Evolutionary conservation across 2,888 invertebrate species (phyloP).

Genomic region (Heliconius charithonia): DNA sequence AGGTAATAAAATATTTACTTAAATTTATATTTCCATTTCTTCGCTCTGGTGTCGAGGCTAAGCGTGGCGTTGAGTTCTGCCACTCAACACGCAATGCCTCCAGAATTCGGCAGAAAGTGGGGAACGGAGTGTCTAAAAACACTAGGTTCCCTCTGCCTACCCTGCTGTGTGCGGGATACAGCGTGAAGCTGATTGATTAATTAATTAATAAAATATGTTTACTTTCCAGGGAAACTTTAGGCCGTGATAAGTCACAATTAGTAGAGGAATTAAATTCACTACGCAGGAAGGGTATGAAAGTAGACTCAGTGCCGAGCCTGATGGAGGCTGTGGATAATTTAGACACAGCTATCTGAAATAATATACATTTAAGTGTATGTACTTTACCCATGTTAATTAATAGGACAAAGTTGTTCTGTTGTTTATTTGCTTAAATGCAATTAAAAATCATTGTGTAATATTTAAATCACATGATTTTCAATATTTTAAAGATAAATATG

Average conservation of each 20-base stretch:
- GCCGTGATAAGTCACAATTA: constrained; percentile 85
- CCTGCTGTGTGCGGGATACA: too few relatives aligned
- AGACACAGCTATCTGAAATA: constrained; percentile 58
- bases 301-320: constrained; percentile 84
- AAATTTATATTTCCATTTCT: too few relatives aligned
- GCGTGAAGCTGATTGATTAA: too few relatives aligned
- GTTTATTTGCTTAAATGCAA: background rate
- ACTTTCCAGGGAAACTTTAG: constrained; percentile 84
- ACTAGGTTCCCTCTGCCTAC: too few relatives aligned
- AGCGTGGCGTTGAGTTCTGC: too few relatives aligned
- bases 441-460: too few relatives aligned
- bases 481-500: background rate
- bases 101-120: too few relatives aligned
- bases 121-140: too few relatives aligned
- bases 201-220: background rate
- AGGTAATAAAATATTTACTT: too few relatives aligned
- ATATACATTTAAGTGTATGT: background rate
- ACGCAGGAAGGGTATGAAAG: constrained; percentile 86
- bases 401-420: constrained; percentile 10
- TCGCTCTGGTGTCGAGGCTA: too few relatives aligned
- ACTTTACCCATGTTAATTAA: background rate
- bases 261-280: constrained; percentile 85
- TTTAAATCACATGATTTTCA: background rate
- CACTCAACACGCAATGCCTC: too few relatives aligned
- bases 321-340: constrained; percentile 86